These are phyloP conservation scores for Aphrophora alni DNA, from an alignment of 2,888 invertebrate genomes.

Conservation along the genomic window DNA sequence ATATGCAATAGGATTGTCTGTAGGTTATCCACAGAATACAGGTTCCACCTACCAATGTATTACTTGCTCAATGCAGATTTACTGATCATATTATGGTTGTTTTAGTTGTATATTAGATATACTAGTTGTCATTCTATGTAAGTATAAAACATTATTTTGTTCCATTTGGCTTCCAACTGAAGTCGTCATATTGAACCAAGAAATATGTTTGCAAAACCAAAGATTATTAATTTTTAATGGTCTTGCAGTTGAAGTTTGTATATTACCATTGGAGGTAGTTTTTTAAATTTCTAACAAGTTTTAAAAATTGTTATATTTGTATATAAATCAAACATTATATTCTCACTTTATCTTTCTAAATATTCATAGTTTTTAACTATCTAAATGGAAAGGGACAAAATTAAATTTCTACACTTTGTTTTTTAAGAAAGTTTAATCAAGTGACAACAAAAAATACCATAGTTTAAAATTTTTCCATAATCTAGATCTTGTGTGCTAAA, in stretches of 20 bases:
- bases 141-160: not conserved
- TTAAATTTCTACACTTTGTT: too few species aligned
- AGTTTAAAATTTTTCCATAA: too few species aligned
- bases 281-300: too few species aligned
- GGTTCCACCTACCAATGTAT: not conserved
- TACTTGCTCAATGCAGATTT: constrained; percentile 3
- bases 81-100: not conserved
- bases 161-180: not conserved
- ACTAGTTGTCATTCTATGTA: not conserved
- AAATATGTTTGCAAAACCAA: not conserved
- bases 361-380: too few species aligned
- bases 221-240: not conserved
- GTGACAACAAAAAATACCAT: too few species aligned
- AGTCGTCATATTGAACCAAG: not conserved
- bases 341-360: too few species aligned
- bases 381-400: too few species aligned
- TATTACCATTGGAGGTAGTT: too few species aligned
- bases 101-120: not conserved
- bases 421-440: too few species aligned
- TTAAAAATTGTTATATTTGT: too few species aligned
- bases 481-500: too few species aligned
- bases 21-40: not conserved
- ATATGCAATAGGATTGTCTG: not conserved
- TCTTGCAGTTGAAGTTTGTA: not conserved
- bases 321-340: too few species aligned